Evolutionary conservation across 1,140 invertebrate genomes (phyloP).

Genomic region (Nephila pilipes): DNA sequence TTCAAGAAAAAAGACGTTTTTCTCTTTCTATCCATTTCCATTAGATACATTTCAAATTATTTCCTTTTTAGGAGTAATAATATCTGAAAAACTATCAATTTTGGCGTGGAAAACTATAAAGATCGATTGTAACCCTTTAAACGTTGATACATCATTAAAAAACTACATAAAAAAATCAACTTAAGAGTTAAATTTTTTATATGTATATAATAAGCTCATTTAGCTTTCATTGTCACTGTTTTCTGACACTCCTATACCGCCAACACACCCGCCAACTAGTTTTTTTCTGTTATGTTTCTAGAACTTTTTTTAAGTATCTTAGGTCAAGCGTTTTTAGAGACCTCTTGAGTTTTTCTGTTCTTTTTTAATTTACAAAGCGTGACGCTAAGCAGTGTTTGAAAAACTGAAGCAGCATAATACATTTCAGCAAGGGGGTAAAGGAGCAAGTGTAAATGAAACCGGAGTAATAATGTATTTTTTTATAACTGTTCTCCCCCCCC

Average conservation of each 20-base stretch:
- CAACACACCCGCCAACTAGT: slow-evolving; percentile 46
- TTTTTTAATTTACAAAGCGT: not conserved
- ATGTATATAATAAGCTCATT: slow-evolving; percentile 60
- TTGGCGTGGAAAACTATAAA: too few species aligned
- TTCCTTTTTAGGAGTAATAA: too few species aligned
- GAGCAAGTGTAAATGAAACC: not conserved
- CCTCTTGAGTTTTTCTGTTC: slow-evolving; percentile 22
- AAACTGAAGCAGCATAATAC: not conserved
- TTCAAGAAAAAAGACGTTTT: too few species aligned
- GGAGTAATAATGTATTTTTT: not conserved
- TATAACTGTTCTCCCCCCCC: not conserved
- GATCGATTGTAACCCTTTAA: not conserved
- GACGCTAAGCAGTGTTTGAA: slow-evolving; percentile 35
- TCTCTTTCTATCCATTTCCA: too few species aligned
- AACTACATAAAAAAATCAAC: not conserved
- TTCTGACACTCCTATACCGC: slow-evolving; percentile 58
- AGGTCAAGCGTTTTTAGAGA: slow-evolving; percentile 67
- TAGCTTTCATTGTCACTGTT: slow-evolving; percentile 60
- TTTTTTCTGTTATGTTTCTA: not conserved
- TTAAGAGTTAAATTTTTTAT: not conserved
- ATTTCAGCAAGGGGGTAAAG: not conserved
- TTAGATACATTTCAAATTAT: too few species aligned
- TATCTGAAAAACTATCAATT: too few species aligned
- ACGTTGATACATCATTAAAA: not conserved
- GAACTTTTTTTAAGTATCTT: slow-evolving; percentile 1